A percentile compares a stretch with the other conserved stretches of the same genome.
These are phyloP conservation scores for Selenia dentaria DNA, from an alignment of 2,888 invertebrate species.

Conservation along the genomic window DNA sequence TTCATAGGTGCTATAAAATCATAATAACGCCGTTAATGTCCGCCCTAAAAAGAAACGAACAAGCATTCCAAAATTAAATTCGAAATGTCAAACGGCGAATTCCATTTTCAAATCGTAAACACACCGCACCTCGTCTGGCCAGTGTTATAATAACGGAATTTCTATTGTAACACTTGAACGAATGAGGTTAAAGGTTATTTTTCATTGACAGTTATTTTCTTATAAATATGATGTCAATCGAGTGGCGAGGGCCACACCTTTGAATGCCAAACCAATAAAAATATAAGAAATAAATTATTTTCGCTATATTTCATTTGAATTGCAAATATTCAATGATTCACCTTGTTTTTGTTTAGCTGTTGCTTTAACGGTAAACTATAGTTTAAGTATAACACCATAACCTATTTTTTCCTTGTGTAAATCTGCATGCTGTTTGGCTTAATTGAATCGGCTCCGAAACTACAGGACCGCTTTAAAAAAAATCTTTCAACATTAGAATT, in stretches of 20 bases:
- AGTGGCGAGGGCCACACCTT: slow-evolving; percentile 15
- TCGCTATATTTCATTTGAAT: slow-evolving; percentile 3
- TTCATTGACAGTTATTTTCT: slow-evolving; percentile 4
- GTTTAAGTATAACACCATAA: slow-evolving; percentile 1
- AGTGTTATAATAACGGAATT: slow-evolving; percentile 11
- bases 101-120: slow-evolving; percentile 56
- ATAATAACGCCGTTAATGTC: slow-evolving; percentile 10
- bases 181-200: slow-evolving; percentile 15
- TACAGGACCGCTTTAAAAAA: too few relatives aligned
- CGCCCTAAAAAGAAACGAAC: slow-evolving; percentile 21
- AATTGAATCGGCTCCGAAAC: too few relatives aligned
- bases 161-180: slow-evolving; percentile 8
- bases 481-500: too few relatives aligned
- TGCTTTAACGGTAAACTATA: slow-evolving; percentile 1
- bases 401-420: neutral
- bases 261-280: slow-evolving; percentile 10
- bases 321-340: slow-evolving; percentile 5
- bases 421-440: too few relatives aligned
- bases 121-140: slow-evolving; percentile 36
- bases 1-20: slow-evolving; percentile 19
- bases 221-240: slow-evolving; percentile 11
- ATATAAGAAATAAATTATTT: slow-evolving; percentile 1
- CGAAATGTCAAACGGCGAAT: slow-evolving; percentile 56
- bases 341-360: neutral
- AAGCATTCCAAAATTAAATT: slow-evolving; percentile 35